Evolutionary conservation across 2,888 invertebrate species (phyloP), one percentile per base, ranked within the genome.

Genomic region (Andrena flavipes): DNA sequence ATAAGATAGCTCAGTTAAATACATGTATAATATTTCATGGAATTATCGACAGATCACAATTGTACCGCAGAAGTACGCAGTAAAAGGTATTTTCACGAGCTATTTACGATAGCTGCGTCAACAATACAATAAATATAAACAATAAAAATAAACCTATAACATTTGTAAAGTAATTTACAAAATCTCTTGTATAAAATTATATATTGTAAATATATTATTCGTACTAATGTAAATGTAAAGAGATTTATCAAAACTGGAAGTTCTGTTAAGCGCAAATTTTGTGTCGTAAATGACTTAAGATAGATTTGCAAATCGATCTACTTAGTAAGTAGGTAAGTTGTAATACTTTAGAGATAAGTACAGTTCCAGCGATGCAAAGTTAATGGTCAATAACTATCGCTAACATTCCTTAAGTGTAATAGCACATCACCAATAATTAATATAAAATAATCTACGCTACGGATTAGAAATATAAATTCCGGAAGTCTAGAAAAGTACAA

Each of bases 1-100:
- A 72, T 72, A 68, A 62, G n/a, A 69, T 16, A 68, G 64, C 48
- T 30, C 2, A 59, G 62, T 35, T 84, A 76, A 84, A 48, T 80
- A 76, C 59, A 56, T 30, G 10, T 65, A 42, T 48, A 64, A 69
- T 49, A 62, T 56, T 62, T 5, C 29, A 72, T 49, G 65, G 72
- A 79, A 84, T 82, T 65, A 56, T 42, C 56, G 10, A 51, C 1
- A 59, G 48, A 64, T 84, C 73, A 72, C 68, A 69, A 64, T n/a
- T 62, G 10, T 71, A 70, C 6, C 20, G 16, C 7, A 74, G 69
- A 69, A 64, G 60, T 16, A 60, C 20, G 20, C 2, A 56, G 42
- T 23, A 70, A 26, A 70, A 68, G 71, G 59, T 51, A 59, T 60
- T 72, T 62, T 68, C 74, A 67, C 71, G 79, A 80, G 71, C 48